Percentiles rank a stretch among this genome's conserved stretches.
phyloP scores from a whole-genome alignment of 2,113 vertebrate genomes.

The Camelus dromedarius region DNA sequence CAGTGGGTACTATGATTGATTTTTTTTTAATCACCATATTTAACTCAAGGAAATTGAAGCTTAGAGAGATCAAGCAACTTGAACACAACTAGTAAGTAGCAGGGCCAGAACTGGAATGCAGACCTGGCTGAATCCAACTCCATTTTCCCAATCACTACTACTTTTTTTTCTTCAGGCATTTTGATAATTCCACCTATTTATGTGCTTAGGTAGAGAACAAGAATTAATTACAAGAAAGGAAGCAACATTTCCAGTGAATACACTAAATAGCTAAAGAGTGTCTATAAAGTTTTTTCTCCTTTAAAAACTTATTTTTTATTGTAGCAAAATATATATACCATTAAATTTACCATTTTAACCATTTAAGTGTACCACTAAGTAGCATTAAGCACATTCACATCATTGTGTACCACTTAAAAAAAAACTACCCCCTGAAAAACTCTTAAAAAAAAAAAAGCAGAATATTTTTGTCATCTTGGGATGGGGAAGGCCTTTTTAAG shows the following conservation, averaged over 20 bases:
- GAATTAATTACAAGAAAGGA: constrained; percentile 5
- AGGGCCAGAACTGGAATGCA: neutral
- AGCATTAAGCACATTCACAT: constrained; percentile 47
- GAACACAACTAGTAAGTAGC: neutral
- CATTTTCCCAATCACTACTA: neutral
- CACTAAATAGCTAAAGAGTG: neutral
- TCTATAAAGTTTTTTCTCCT: constrained; percentile 5
- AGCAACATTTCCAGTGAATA: constrained; percentile 40
- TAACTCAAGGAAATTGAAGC: neutral
- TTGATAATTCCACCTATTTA: constrained; percentile 30
- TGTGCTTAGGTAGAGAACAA: neutral
- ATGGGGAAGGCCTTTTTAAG: neutral
- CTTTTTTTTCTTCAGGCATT: neutral
- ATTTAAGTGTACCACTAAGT: constrained; percentile 3
- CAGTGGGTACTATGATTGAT: neutral
- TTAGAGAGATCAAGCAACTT: constrained; percentile 22
- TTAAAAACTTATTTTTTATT: constrained; percentile 20
- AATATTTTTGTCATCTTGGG: neutral
- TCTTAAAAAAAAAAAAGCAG: neutral
- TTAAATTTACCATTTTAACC: constrained; percentile 33
- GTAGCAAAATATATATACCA: constrained; percentile 6
- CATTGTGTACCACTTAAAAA: neutral
- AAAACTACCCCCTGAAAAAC: constrained; percentile 26
- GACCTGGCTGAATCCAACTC: constrained; percentile 4
- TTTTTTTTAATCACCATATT: neutral